Base-by-base conservation (phyloP, 1,140 invertebrate genomes). In the Idris sp. region DNA sequence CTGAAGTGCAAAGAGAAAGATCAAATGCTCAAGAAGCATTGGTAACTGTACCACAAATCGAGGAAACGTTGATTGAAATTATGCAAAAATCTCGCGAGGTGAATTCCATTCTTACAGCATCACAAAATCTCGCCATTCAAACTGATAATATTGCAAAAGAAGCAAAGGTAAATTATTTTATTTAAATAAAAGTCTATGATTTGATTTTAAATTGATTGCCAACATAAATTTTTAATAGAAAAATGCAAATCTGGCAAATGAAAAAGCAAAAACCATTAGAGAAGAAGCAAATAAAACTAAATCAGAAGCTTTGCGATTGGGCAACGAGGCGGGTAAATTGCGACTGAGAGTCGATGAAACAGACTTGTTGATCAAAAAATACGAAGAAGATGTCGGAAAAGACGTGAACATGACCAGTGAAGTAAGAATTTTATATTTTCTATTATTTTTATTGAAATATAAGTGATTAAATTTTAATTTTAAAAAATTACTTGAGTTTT, bases 1-100 rank as follows among this genome's bases (percentile, higher is more conserved):
- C 93, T 31, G 91, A 96, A 86, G 96, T 98, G 1, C 91, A 95
- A 73, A 91, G 92, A 33, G 96, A 93, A 54, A 92, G 92, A 35
- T 86, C 88, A 4, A 90, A 90, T 61, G 93, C 93, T 0, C 84
- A 90, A 53, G 88, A 91, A 26, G 92, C 93, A 7, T 79, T 94
- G 25, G 74, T 87, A 46, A 85, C 88, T 41, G 89, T 94, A 13
- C 81, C 88, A 2, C 83, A 89, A 48, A 94, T 93, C 53, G 84
- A 91, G 74, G 61, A 84, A 9, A 73, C 87, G 14, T 82, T 89
- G 1, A 22, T 89, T 15, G 87, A 91, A 10, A 92, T 92, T 14
- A 89, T 89, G 43, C 81, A 83, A 0, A 90, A 91, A 78, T 91
- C 92, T 1, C 84, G 89, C 22, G 90, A 92, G 26, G 95, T 96